Conservation (phyloP, 1,140 invertebrate genomes). For the Heliconius hermathena region DNA sequence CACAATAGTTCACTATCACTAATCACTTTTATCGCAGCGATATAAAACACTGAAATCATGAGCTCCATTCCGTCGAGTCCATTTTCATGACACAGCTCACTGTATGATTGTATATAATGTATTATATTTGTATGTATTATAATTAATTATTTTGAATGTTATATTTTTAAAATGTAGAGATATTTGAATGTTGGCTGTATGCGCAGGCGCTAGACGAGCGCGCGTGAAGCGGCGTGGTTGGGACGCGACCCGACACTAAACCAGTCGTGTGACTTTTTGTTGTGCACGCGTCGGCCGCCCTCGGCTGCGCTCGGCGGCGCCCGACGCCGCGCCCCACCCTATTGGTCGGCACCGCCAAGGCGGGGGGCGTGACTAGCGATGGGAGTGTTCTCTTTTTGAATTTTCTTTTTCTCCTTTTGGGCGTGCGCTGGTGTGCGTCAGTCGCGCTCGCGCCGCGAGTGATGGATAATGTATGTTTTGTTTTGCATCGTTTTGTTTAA, state of each 20-base stretch:
- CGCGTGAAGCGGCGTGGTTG: conserved; percentile 74
- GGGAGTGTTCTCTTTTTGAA: conserved; percentile 76
- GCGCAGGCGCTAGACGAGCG: conserved; percentile 58
- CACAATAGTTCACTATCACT: conserved; percentile 77
- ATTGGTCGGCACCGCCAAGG: conserved; percentile 57
- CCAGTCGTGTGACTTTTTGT: conserved; percentile 78
- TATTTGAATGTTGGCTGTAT: conserved; percentile 55
- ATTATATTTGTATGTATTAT: conserved; percentile 20
- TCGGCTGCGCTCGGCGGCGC: conserved; percentile 56
- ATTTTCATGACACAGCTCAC: conserved; percentile 71
- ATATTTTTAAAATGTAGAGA: conserved; percentile 43
- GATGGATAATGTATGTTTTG: conserved; percentile 61
- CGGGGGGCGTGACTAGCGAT: conserved; percentile 57
- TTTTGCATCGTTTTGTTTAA: conserved; percentile 37
- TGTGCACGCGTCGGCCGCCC: conserved; percentile 66
- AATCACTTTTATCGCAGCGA: conserved; percentile 70
- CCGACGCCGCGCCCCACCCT: conserved; percentile 32
- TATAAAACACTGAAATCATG: conserved; percentile 74
- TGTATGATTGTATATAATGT: conserved; percentile 23
- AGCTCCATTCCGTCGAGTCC: conserved; percentile 76
- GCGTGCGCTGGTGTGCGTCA: conserved; percentile 70
- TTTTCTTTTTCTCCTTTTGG: conserved; percentile 80
- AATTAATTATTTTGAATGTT: conserved; percentile 35
- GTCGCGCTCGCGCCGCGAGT: conserved; percentile 62
- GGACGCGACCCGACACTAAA: conserved; percentile 80